Evolutionary conservation across 2,888 invertebrate species (phyloP).

Genomic region (Diabrotica balteata): DNA sequence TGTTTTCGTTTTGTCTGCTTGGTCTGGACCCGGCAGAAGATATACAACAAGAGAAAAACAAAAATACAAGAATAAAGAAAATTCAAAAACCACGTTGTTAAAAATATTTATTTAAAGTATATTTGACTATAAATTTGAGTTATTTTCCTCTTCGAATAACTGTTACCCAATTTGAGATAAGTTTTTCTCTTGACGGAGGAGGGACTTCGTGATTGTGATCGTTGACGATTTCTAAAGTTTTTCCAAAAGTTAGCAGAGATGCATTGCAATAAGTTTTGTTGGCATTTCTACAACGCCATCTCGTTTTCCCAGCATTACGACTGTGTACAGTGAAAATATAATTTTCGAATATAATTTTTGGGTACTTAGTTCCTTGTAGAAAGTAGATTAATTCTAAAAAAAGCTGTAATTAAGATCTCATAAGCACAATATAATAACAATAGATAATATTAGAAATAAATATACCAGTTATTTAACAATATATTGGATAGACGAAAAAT

Average conservation of each 20-base stretch:
- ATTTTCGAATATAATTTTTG: constrained; percentile 33
- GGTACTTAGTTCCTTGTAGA: constrained; percentile 31
- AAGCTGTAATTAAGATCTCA: too few species aligned
- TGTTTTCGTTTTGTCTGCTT: too few species aligned
- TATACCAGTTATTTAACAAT: too few species aligned
- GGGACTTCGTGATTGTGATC: constrained; percentile 20
- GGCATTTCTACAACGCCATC: constrained; percentile 36
- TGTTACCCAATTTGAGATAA: constrained; percentile 13
- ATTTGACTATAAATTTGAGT: neutral
- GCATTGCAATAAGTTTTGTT: constrained; percentile 35
- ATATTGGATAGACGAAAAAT: too few species aligned
- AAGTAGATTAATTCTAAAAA: constrained; percentile 37
- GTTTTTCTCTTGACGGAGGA: constrained; percentile 1
- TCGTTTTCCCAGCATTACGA: constrained; percentile 25
- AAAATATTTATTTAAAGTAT: too few species aligned
- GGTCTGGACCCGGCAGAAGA: too few species aligned
- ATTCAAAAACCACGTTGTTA: too few species aligned
- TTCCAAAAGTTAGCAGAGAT: constrained; percentile 33
- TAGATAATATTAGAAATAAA: too few species aligned
- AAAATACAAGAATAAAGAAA: too few species aligned
- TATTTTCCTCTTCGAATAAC: constrained; percentile 8
- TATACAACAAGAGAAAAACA: neutral
- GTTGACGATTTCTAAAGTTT: constrained; percentile 30
- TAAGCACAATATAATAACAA: too few species aligned
- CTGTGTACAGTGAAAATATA: constrained; percentile 33